Percentiles rank a stretch among this genome's conserved stretches.
These are phyloP conservation scores for Parascotia fuliginaria DNA, from an alignment of 2,888 invertebrate species.

Conservation along the genomic window DNA sequence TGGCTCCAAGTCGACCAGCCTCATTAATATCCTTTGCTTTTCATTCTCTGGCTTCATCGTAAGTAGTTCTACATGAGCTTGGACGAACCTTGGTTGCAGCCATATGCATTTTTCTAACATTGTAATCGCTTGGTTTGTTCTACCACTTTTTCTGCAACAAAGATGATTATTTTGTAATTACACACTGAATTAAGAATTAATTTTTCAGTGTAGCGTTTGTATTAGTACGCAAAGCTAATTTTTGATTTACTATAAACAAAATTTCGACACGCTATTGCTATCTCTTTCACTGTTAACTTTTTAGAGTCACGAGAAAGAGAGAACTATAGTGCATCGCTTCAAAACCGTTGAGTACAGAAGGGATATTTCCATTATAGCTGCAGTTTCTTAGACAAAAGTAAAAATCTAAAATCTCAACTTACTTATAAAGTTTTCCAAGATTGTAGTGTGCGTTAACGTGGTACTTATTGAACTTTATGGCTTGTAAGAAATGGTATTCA, in stretches of 20 bases:
- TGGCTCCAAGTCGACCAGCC: conserved; percentile 88
- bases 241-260: too few species aligned
- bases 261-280: too few species aligned
- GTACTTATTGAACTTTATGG: conserved; percentile 90
- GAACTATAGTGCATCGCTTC: too few species aligned
- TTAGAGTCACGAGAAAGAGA: too few species aligned
- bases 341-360: too few species aligned
- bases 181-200: too few species aligned
- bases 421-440: conserved; percentile 93
- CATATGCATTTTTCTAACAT: conserved; percentile 89
- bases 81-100: conserved; percentile 89
- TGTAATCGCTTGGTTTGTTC: conserved; percentile 86
- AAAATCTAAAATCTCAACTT: conserved; percentile 48
- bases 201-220: too few species aligned
- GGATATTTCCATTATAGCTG: too few species aligned
- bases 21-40: conserved; percentile 85
- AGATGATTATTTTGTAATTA: background rate
- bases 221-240: too few species aligned
- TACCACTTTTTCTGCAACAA: conserved; percentile 87
- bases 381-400: background rate
- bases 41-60: conserved; percentile 84
- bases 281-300: too few species aligned
- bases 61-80: conserved; percentile 89
- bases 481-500: conserved; percentile 91
- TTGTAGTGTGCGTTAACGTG: conserved; percentile 95